Percentiles rank a stretch among this genome's conserved stretches.
Evolutionary conservation across 2,888 invertebrate genomes (phyloP).

Genomic region (Lithophane ornitopus): DNA sequence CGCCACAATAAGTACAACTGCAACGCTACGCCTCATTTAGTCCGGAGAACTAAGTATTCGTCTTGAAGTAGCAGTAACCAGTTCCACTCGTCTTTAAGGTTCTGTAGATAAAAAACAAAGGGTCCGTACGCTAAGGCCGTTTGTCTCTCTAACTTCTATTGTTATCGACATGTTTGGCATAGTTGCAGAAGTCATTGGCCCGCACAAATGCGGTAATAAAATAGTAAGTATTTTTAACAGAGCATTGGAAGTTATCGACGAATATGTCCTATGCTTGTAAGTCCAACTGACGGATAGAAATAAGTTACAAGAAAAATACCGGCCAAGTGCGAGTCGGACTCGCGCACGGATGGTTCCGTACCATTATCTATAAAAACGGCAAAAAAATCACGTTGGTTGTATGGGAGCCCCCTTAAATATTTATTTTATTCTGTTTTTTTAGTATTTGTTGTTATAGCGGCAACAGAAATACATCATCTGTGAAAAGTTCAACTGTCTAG

Average conservation of each 20-base stretch:
- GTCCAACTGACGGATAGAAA: background rate
- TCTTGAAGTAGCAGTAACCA: background rate
- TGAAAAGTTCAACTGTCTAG: too few relatives aligned
- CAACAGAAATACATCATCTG: too few relatives aligned
- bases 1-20: background rate
- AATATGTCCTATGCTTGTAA: background rate
- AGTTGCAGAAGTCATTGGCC: background rate
- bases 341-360: too few relatives aligned
- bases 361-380: too few relatives aligned
- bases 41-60: background rate
- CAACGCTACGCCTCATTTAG: background rate
- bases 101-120: constrained; percentile 4
- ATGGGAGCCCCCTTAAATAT: too few relatives aligned
- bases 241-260: background rate
- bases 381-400: too few relatives aligned
- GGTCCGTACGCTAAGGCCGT: background rate
- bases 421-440: too few relatives aligned
- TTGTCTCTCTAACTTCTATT: background rate
- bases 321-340: too few relatives aligned
- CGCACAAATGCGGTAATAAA: background rate
- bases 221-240: background rate
- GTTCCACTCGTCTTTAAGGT: background rate
- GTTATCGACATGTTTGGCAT: constrained; percentile 4
- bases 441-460: too few relatives aligned
- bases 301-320: background rate